Conservation (phyloP, 2,797 vertebrate species). For the Hippoglossus hippoglossus region DNA sequence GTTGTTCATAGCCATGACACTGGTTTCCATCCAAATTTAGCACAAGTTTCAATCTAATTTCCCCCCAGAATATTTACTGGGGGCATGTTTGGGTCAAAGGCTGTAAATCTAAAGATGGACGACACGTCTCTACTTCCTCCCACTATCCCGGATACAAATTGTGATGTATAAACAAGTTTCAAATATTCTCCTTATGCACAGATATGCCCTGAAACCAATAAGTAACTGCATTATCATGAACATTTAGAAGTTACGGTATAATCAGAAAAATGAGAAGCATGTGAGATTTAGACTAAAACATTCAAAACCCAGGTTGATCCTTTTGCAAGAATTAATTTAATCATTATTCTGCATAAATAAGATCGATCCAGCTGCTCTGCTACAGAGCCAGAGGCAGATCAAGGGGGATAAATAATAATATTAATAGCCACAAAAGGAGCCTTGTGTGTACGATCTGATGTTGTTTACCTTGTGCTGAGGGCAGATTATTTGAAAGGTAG, state of each 20-base stretch:
- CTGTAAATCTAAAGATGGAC: too few species aligned
- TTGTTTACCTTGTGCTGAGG: slow-evolving; percentile 90
- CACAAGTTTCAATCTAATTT: too few species aligned
- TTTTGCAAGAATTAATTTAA: slow-evolving; percentile 19
- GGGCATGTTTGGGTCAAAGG: too few species aligned
- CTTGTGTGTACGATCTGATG: slow-evolving; percentile 21
- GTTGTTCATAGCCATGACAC: not conserved
- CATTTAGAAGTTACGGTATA: too few species aligned
- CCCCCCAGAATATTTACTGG: too few species aligned
- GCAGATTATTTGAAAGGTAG: slow-evolving; percentile 87
- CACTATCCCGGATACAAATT: too few species aligned
- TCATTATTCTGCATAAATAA: slow-evolving; percentile 28
- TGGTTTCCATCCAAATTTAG: not conserved
- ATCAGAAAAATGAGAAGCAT: slow-evolving; percentile 30
- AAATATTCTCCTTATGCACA: not conserved
- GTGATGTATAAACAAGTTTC: too few species aligned
- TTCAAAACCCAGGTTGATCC: slow-evolving; percentile 4
- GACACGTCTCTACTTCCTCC: too few species aligned
- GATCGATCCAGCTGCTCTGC: slow-evolving; percentile 29
- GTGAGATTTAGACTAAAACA: slow-evolving; percentile 32
- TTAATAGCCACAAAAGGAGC: not conserved
- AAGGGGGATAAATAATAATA: slow-evolving; percentile 17
- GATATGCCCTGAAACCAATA: slow-evolving; percentile 21
- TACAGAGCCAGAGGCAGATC: slow-evolving; percentile 16
- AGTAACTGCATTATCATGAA: slow-evolving; percentile 3